Conservation (phyloP, 2,888 invertebrate species). For the Drosophila barbarae region DNA sequence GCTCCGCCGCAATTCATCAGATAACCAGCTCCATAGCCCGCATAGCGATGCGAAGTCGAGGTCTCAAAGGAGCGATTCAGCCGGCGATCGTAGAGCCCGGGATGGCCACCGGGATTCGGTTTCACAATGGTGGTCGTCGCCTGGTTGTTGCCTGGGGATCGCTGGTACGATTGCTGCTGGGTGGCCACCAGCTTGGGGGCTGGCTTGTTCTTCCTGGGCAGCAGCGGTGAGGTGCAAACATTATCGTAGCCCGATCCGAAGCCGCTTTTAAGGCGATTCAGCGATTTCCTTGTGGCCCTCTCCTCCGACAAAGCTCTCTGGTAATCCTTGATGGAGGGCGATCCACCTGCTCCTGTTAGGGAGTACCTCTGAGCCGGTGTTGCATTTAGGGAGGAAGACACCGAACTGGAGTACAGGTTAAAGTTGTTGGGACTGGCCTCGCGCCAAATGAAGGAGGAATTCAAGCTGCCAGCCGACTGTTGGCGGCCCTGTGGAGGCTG, state of each 20-base stretch:
- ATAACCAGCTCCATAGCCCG: constrained; percentile 74
- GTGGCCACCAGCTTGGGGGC: constrained; percentile 59
- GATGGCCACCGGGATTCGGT: constrained; percentile 64
- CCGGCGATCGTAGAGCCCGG: constrained; percentile 79
- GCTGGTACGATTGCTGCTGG: constrained; percentile 49
- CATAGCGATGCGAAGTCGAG: constrained; percentile 74
- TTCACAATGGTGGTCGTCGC: constrained; percentile 58
- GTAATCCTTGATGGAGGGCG: constrained; percentile 66
- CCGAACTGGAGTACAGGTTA: constrained; percentile 79
- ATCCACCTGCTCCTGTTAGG: constrained; percentile 54
- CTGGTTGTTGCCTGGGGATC: constrained; percentile 39
- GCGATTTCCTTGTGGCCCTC: constrained; percentile 77
- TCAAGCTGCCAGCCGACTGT: constrained; percentile 78
- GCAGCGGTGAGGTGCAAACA: constrained; percentile 78
- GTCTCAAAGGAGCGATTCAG: constrained; percentile 80
- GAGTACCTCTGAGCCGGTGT: constrained; percentile 74
- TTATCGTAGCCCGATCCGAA: constrained; percentile 80
- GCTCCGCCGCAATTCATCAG: constrained; percentile 70
- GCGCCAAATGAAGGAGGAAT: constrained; percentile 80
- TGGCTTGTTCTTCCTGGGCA: constrained; percentile 78
- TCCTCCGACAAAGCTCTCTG: constrained; percentile 77
- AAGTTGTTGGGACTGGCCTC: constrained; percentile 80
- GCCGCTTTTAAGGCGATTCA: constrained; percentile 78
- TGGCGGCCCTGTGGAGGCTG: constrained; percentile 58
- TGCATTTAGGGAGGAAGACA: constrained; percentile 78